Conservation (phyloP, 1,140 invertebrate genomes). For the Trachymyrmex cornetzi region DNA sequence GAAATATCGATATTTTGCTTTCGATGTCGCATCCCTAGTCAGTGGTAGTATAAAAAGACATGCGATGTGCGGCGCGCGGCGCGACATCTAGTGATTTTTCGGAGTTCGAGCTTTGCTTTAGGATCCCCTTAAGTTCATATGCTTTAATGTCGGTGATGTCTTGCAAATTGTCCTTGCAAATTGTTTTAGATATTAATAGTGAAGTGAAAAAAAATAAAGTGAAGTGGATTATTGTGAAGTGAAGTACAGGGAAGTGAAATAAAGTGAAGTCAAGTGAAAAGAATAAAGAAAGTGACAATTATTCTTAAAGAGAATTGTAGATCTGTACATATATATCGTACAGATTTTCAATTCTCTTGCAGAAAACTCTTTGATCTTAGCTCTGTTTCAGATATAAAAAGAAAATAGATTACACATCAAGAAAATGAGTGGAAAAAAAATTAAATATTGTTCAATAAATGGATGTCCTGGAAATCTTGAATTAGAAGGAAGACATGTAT, state of each 20-base stretch:
- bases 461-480: background rate
- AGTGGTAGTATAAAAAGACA: no score
- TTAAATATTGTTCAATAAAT: background rate
- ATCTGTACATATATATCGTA: background rate
- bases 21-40: no score
- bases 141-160: background rate
- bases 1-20: no score
- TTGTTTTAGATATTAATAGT: background rate
- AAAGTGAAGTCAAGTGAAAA: background rate
- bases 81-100: no score
- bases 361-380: slow-evolving; percentile 12
- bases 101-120: no score
- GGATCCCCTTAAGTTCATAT: no score
- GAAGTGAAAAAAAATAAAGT: background rate
- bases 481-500: background rate
- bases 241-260: background rate
- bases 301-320: background rate
- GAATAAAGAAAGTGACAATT: background rate
- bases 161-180: no score
- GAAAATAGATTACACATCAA: background rate
- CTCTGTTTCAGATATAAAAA: background rate
- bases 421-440: background rate
- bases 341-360: background rate
- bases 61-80: no score
- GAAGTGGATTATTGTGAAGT: background rate